Evolutionary conservation across 2,888 invertebrate genomes (phyloP).

Genomic region (Dynastes grantii): DNA sequence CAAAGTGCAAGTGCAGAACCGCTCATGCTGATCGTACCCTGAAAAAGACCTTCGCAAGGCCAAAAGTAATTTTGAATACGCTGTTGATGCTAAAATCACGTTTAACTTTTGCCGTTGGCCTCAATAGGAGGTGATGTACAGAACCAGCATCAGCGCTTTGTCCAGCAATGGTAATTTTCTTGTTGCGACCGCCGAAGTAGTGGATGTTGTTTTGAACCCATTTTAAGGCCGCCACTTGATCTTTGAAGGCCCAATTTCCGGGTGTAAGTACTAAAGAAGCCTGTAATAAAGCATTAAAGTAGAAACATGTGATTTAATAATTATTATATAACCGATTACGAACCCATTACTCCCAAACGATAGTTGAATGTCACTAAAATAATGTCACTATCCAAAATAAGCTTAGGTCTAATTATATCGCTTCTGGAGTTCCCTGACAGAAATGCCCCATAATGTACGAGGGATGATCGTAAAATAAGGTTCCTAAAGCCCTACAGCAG

Average conservation of each 20-base stretch:
- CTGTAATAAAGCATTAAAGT: slow-evolving; percentile 57
- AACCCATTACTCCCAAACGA: slow-evolving; percentile 67
- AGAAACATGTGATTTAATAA: no score
- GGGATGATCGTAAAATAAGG: no score
- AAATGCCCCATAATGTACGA: slow-evolving; percentile 71
- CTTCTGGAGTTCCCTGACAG: slow-evolving; percentile 71
- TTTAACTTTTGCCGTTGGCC: slow-evolving; percentile 67
- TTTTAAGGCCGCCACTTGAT: slow-evolving; percentile 70
- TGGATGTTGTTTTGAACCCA: slow-evolving; percentile 71
- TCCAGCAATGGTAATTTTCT: slow-evolving; percentile 71
- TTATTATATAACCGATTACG: not conserved
- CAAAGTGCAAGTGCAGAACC: slow-evolving; percentile 70
- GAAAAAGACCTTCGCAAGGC: slow-evolving; percentile 66
- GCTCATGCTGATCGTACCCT: slow-evolving; percentile 71
- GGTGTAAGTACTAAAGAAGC: slow-evolving; percentile 71
- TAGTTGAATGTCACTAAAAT: slow-evolving; percentile 72
- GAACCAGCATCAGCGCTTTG: slow-evolving; percentile 72
- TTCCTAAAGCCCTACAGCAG: no score
- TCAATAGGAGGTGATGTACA: slow-evolving; percentile 71
- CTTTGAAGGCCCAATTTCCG: slow-evolving; percentile 73
- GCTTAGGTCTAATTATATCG: slow-evolving; percentile 70
- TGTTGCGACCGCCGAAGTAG: slow-evolving; percentile 70
- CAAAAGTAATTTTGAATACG: not conserved
- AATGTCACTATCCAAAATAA: slow-evolving; percentile 72
- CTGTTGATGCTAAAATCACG: no score